Conservation (phyloP, 2,888 invertebrate species). For the Caenorhabditis sp. region DNA sequence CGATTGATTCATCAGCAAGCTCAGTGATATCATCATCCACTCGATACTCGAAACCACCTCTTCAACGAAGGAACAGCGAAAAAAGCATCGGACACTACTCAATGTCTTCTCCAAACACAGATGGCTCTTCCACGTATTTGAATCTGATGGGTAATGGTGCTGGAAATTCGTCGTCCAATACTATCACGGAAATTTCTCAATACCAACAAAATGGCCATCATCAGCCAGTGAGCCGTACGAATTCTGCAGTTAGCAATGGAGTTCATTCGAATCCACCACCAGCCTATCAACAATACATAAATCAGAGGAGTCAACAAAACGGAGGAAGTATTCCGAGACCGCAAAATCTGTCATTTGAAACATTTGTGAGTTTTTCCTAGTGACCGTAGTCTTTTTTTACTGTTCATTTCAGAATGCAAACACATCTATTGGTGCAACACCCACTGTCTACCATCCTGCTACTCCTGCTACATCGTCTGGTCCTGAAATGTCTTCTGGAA, state of each 20-base stretch:
- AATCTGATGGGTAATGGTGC: slow-evolving; percentile 59
- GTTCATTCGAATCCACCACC: slow-evolving; percentile 50
- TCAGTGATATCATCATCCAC: slow-evolving; percentile 49
- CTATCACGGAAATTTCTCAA: slow-evolving; percentile 60
- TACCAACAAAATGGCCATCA: slow-evolving; percentile 39
- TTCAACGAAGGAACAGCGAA: slow-evolving; percentile 66
- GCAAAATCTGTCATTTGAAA: slow-evolving; percentile 51
- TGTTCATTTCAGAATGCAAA: slow-evolving; percentile 43
- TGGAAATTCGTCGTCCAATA: slow-evolving; percentile 53
- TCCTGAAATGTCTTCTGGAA: slow-evolving; percentile 37
- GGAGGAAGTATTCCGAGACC: slow-evolving; percentile 54
- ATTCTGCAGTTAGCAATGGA: slow-evolving; percentile 36
- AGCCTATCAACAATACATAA: slow-evolving; percentile 65
- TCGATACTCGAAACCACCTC: slow-evolving; percentile 63
- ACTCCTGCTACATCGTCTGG: slow-evolving; percentile 50
- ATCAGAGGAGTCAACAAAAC: slow-evolving; percentile 45
- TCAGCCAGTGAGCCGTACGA: slow-evolving; percentile 7
- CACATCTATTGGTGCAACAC: slow-evolving; percentile 50
- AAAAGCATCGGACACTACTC: slow-evolving; percentile 64
- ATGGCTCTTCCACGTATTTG: slow-evolving; percentile 47
- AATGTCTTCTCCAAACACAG: slow-evolving; percentile 65
- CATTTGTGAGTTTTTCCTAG: slow-evolving; percentile 46
- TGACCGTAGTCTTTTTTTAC: no score
- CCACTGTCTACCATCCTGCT: slow-evolving; percentile 46
- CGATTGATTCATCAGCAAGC: slow-evolving; percentile 49